Conservation (phyloP, 2,113 vertebrate genomes). For the Hymenochirus boettgeri region DNA sequence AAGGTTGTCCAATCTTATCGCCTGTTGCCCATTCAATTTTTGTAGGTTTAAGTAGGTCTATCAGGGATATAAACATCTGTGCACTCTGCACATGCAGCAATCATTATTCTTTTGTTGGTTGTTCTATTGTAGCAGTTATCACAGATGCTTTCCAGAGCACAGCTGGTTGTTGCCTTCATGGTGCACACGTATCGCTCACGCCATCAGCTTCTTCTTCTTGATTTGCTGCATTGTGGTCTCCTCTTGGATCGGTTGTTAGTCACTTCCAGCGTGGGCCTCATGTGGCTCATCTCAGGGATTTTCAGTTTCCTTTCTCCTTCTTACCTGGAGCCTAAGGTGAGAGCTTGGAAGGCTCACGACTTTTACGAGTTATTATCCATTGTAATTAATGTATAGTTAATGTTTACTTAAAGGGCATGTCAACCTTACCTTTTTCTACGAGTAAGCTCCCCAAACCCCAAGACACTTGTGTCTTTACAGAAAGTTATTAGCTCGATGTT, state of each 20-base stretch:
- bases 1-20: too few relatives aligned
- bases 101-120: too few relatives aligned
- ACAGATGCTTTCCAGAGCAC: constrained; percentile 54
- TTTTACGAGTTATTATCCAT: too few relatives aligned
- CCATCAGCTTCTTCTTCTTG: constrained; percentile 71
- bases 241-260: constrained; percentile 79
- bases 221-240: constrained; percentile 65
- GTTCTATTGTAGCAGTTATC: constrained; percentile 49
- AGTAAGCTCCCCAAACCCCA: too few relatives aligned
- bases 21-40: too few relatives aligned
- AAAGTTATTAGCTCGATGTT: too few relatives aligned
- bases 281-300: constrained; percentile 91
- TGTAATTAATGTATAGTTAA: too few relatives aligned
- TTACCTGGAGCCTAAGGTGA: constrained; percentile 90
- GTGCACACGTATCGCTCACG: constrained; percentile 76
- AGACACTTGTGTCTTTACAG: too few relatives aligned
- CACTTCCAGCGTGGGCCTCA: constrained; percentile 71
- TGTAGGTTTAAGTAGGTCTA: too few relatives aligned
- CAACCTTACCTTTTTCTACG: too few relatives aligned
- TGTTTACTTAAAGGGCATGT: background rate
- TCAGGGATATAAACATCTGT: too few relatives aligned
- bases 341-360: constrained; percentile 12
- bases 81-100: too few relatives aligned
- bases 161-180: constrained; percentile 70
- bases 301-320: constrained; percentile 85